Percentiles rank a stretch among this genome's conserved stretches.
Evolutionary conservation across 2,888 invertebrate species (phyloP).

Genomic region (Ptilodon capucinus): DNA sequence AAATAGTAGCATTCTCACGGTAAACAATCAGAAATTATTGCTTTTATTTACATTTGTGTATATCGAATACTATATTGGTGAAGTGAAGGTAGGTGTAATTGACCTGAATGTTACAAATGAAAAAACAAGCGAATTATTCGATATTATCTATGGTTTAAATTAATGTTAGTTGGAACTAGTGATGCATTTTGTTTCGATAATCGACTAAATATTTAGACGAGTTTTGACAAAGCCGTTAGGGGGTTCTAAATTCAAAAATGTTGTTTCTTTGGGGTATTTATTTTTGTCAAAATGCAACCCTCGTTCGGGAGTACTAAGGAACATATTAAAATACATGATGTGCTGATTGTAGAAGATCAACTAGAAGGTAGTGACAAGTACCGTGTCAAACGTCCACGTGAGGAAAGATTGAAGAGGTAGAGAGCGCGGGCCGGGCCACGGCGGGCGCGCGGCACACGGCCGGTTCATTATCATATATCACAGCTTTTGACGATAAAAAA

Average conservation of each 20-base stretch:
- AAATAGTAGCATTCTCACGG: slow-evolving; percentile 72
- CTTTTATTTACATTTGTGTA: slow-evolving; percentile 75
- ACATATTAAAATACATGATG: slow-evolving; percentile 71
- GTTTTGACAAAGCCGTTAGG: too few species aligned
- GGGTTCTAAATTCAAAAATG: too few species aligned
- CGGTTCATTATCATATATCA: slow-evolving; percentile 78
- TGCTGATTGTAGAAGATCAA: slow-evolving; percentile 60
- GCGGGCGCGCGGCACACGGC: slow-evolving; percentile 62
- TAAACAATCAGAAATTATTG: slow-evolving; percentile 75
- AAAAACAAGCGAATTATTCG: slow-evolving; percentile 33
- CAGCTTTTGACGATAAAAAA: slow-evolving; percentile 83
- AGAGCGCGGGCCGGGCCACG: slow-evolving; percentile 63
- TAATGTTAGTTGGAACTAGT: slow-evolving; percentile 18
- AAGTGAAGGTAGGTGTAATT: slow-evolving; percentile 59
- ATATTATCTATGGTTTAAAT: slow-evolving; percentile 25
- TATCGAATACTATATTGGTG: slow-evolving; percentile 65
- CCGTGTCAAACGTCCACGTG: slow-evolving; percentile 42
- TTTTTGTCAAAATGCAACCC: slow-evolving; percentile 31
- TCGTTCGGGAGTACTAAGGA: slow-evolving; percentile 25
- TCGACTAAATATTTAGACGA: too few species aligned
- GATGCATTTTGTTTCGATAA: not conserved
- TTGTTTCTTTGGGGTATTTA: too few species aligned
- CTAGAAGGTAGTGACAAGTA: slow-evolving; percentile 48
- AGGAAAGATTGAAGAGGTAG: slow-evolving; percentile 55
- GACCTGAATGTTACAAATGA: slow-evolving; percentile 45